Evolutionary conservation across 2,797 vertebrate genomes (phyloP).

Genomic region (Gallinago nigripennis): DNA sequence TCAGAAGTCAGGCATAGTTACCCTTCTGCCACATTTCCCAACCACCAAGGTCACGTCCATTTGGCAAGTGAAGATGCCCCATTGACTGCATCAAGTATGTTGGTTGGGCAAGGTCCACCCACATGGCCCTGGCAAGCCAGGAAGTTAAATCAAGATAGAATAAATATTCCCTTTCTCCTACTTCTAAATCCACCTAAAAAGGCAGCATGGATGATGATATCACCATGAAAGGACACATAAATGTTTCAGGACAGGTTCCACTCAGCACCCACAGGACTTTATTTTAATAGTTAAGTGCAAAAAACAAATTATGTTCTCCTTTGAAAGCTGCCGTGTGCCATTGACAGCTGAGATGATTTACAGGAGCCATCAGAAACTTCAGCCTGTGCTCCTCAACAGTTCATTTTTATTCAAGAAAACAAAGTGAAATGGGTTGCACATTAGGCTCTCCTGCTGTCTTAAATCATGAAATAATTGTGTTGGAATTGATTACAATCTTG

Average conservation of each 20-base stretch:
- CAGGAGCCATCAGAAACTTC: conserved; percentile 25
- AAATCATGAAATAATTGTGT: conserved; percentile 44
- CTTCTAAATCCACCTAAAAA: neutral
- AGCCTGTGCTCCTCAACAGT: neutral
- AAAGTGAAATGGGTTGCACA: conserved; percentile 11
- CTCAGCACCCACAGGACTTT: neutral
- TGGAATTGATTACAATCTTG: conserved; percentile 9
- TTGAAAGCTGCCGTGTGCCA: neutral
- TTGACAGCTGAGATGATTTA: conserved; percentile 27
- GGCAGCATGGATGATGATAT: neutral
- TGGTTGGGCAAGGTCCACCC: neutral
- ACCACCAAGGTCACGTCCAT: neutral
- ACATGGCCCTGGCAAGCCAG: neutral
- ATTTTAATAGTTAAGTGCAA: neutral
- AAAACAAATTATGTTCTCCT: neutral
- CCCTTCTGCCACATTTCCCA: neutral
- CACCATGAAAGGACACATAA: neutral
- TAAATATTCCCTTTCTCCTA: neutral
- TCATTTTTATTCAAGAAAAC: conserved; percentile 31
- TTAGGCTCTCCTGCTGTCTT: conserved; percentile 26
- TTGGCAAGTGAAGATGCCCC: neutral
- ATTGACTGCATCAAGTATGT: accelerated
- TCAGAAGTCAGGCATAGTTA: too few species aligned
- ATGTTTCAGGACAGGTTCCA: neutral
- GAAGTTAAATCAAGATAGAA: neutral